Conservation (phyloP, 2,888 invertebrate genomes). For the Caenorhabditis panamensis region DNA sequence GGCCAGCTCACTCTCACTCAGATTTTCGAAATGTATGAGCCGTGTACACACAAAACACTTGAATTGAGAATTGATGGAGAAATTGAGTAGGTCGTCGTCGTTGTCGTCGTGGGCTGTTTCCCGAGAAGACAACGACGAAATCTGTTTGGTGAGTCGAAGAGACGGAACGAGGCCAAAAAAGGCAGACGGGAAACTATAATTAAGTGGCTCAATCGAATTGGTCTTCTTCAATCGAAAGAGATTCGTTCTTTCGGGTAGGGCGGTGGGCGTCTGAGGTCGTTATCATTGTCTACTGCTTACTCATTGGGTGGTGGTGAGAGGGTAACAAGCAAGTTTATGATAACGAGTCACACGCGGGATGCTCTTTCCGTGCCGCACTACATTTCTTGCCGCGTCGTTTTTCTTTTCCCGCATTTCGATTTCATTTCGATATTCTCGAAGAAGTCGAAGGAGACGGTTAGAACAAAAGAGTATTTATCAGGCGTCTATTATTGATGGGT, state of each 20-base stretch:
- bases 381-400: background rate
- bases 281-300: slow-evolving; percentile 31
- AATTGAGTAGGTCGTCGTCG: slow-evolving; percentile 27
- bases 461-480: slow-evolving; percentile 54
- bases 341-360: slow-evolving; percentile 30
- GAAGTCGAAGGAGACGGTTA: slow-evolving; percentile 1
- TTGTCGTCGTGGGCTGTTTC: background rate
- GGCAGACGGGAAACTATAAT: slow-evolving; percentile 40
- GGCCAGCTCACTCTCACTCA: slow-evolving; percentile 13
- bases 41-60: slow-evolving; percentile 31
- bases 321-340: slow-evolving; percentile 10
- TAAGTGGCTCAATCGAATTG: slow-evolving; percentile 50
- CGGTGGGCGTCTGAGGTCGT: slow-evolving; percentile 11
- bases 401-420: background rate
- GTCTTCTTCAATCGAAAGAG: slow-evolving; percentile 6
- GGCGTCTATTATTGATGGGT: slow-evolving; percentile 47
- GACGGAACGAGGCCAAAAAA: slow-evolving; percentile 20
- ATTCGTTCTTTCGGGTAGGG: slow-evolving; percentile 13
- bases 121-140: background rate
- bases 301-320: slow-evolving; percentile 22
- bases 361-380: background rate
- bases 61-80: slow-evolving; percentile 49
- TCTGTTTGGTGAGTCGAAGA: background rate
- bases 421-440: slow-evolving; percentile 8
- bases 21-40: slow-evolving; percentile 53